Base-by-base conservation (phyloP, 1,140 invertebrate genomes). In the Drosophila subpulchrella region DNA sequence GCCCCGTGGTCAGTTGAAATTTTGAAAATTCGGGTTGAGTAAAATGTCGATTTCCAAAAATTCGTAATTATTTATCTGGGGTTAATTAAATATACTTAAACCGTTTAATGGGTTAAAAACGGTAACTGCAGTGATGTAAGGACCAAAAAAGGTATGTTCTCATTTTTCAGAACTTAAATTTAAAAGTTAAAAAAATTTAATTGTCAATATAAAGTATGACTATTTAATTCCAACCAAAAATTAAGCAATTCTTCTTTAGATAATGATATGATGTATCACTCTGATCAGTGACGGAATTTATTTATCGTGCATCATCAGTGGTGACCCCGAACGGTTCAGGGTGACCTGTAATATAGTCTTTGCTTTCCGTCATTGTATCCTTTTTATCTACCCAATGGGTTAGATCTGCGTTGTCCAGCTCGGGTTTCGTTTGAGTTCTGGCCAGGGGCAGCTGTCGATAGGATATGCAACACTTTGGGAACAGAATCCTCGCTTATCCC, bases 391-490 rank as follows among this genome's bases (percentile, higher is more conserved):
- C 32, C 13, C 7, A n/a, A 70, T 24, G 65, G 36, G 27, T 70
- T 56, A 48, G 63, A 57, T 55, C 36, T 57, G n/a, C 42, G 34
- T 12, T 44, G 46, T 51, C 36, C 63, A 55, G 20, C 27, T 17
- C 10, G 36, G 12, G 17, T 27, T 11, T 10, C 36, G 12, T 2
- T 30, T 17, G 4, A 36, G 2, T 10, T 27, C 8, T 10, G 39
- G 27, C 27, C 67, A 56, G 32, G 24, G 42, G 55, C 67, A 73
- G 67, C 55, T 73, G 70, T 53, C 63, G 62, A 53, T 42, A 12
- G 1, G 8, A 24, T 46, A 17, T 30, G 38, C 11, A 24, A 24
- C 24, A 13, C 13, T 48, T n/a, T 38, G 62, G 62, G 39, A 30
- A 44, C 48, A 42, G 13, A 75, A 17, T 73, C 48, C 68, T 54